These are phyloP conservation scores for Urocitellus parryii DNA, from an alignment of 2,113 vertebrate species.

Conservation along the genomic window DNA sequence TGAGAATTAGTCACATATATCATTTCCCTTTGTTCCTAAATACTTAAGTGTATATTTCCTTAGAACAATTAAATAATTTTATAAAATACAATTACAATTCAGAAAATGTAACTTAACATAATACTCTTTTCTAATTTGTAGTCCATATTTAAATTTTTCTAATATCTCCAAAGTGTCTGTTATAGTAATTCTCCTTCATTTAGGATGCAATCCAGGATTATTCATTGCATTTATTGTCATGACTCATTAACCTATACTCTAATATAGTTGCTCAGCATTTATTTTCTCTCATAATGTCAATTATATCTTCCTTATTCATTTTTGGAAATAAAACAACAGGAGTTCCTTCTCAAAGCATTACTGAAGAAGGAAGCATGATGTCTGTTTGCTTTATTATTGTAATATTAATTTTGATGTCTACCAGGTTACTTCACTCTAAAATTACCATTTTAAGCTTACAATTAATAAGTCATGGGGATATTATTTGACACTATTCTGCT, in stretches of 20 bases:
- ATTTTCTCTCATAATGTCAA: background rate
- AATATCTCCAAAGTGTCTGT: background rate
- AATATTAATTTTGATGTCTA: background rate
- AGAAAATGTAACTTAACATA: slow-evolving; percentile 6
- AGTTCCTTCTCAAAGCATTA: background rate
- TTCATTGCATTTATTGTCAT: background rate
- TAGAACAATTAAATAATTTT: background rate
- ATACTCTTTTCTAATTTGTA: slow-evolving; percentile 18
- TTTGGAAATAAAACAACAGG: background rate
- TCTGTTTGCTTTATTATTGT: background rate
- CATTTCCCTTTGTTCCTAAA: background rate
- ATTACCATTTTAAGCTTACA: background rate
- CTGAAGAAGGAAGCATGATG: background rate
- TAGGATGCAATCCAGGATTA: background rate
- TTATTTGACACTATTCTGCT: background rate
- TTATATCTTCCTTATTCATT: background rate
- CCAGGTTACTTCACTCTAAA: background rate
- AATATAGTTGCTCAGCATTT: background rate
- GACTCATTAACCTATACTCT: background rate
- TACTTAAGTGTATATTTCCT: background rate
- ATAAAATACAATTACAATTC: slow-evolving; percentile 45
- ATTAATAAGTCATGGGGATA: background rate
- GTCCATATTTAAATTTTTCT: background rate
- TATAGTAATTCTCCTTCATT: background rate
- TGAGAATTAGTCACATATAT: background rate